Base-by-base conservation (phyloP, 2,797 vertebrate genomes). In the Gorsachius magnificus region DNA sequence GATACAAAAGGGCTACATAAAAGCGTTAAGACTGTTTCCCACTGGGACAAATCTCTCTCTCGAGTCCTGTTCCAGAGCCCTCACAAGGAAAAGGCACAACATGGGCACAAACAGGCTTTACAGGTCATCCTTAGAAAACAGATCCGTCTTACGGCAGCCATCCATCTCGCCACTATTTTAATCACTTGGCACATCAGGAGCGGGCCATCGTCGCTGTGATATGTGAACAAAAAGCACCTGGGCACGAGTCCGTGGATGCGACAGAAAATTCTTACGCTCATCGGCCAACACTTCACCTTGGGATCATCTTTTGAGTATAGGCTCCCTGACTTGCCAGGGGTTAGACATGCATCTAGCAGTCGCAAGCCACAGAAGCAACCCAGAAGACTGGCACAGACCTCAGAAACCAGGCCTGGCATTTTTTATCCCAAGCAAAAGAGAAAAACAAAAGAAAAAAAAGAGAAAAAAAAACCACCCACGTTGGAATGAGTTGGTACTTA, bases 401-500 rank as follows among this genome's bases (percentile, higher is more conserved):
- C 81, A 45, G n/a, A 43, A 76, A 83, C 20, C 19, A 21, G 21
- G 21, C 54, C n/a, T 15, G 28, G n/a, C 29, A 10, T 43, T 60
- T 54, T 35, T 53, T 51, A 50, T 16, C 28, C 57, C 82, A 60
- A 54, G 16, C 14, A 10, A 31, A 51, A 54, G 43, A 69, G 29
- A 13, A 63, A 33, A 45, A 22, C 6, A 15, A 60, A 38, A 60
- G 15, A 11, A 46, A 46, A 46, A 22, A 43, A 43, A 43, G 6
- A 5, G 19, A 19, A 43, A 16, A 38, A 11, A 24, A 15, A 35
- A 43, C n/a, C n/a, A 43, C 41, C 14, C 41, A 16, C 12, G 31
- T 26, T 9, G 19, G 75, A 58, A 38, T 10, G 46, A 43, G 41
- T 18, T 41, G 91, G 57, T 90, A 99, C 99, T 99, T 97, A 99